Evolutionary conservation across 2,888 invertebrate species (phyloP), one percentile per base, ranked within the genome.

Genomic region (Rhagophthalmus giganteus): DNA sequence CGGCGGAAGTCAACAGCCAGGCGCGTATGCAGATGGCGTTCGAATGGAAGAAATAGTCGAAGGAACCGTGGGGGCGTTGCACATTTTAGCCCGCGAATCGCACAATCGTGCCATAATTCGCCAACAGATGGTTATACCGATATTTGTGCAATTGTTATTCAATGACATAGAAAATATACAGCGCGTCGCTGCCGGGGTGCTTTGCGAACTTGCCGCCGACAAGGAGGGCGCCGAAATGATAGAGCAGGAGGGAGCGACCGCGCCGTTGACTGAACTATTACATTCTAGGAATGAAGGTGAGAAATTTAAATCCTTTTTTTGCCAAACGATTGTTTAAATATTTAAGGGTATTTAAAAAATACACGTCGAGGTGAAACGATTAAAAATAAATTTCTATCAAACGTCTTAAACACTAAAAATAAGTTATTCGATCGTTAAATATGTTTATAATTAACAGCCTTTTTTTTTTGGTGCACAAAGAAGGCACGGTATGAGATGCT

Each of bases 31-130:
- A 0, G 94, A 97, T 75, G 98, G 98, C 9, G 97, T 99, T 3
- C 86, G 96, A 30, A 97, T 98, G 97, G 96, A 98, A 70, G 98
- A 99, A 77, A 96, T 99, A 57, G 94, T 99, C 9, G 99, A 99
- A 75, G 96, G 96, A 14, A 94, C 96, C 0, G 95, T 98, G 2
- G 98, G 97, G 1, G 98, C 98, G 9, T 81, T 99, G 54, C 98
- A 99, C 74, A 96, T 98, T 70, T 81, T 99, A 56, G 97, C 97
- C 1, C 80, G 95, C 40, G 98, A 99, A 77, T 85, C 89, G 11
- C 88, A 93, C 75, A 97, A 96, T 78, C 81, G 96, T 50, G 88
- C 90, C 49, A 88, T 95, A 54, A 95, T 98, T 63, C 84, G 95
- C 32, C 90, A 92, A 62, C 90, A 93, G 73, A 88, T 88, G 74